phyloP scores from a whole-genome alignment of 1,140 invertebrate species.

The Cotesia glomerata region DNA sequence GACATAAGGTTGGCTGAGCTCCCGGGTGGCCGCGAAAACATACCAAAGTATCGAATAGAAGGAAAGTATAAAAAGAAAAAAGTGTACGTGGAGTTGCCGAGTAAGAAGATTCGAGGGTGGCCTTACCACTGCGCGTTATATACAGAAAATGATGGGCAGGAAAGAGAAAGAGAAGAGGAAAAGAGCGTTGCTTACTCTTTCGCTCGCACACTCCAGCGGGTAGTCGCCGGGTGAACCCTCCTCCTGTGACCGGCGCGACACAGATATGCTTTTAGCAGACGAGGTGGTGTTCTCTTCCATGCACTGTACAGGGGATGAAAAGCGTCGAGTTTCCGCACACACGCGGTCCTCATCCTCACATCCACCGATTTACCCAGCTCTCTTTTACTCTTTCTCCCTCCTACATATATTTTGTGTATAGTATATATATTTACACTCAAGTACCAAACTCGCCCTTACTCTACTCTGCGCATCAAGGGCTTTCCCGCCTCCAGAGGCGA shows the following conservation, averaged over 20 bases:
- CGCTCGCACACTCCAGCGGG: not conserved
- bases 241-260: constrained; percentile 41
- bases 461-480: not conserved
- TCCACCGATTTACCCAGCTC: not conserved
- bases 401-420: not conserved
- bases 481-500: not conserved
- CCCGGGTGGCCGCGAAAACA: constrained; percentile 1
- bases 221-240: constrained; percentile 18
- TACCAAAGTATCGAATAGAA: not conserved
- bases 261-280: constrained; percentile 48
- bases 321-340: constrained; percentile 47
- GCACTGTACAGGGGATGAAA: constrained; percentile 12
- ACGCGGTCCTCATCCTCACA: constrained; percentile 30
- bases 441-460: not conserved
- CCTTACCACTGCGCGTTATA: not conserved
- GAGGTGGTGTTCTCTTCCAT: constrained; percentile 32
- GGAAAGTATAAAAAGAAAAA: not conserved
- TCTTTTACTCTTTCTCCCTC: not conserved
- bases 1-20: not conserved
- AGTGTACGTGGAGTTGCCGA: no score
- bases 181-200: not conserved
- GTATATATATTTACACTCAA: not conserved
- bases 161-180: not conserved
- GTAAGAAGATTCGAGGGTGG: no score
- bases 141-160: not conserved